A percentile compares a stretch with the other conserved stretches of the same genome.
These are phyloP conservation scores for Catharus fuscescens DNA, from an alignment of 2,113 vertebrate genomes.

Conservation along the genomic window DNA sequence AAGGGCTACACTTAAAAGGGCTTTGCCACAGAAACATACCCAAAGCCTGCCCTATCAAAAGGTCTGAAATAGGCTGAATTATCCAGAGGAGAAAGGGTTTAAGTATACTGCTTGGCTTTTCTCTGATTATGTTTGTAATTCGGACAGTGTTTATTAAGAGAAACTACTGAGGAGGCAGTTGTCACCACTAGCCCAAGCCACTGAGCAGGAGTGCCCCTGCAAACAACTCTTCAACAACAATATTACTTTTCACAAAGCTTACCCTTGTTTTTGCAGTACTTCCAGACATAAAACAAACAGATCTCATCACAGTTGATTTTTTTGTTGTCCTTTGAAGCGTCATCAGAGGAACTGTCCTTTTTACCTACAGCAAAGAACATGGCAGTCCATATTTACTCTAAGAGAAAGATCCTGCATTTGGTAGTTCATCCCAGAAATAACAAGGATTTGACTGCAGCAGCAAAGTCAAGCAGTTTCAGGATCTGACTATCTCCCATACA, in stretches of 20 bases:
- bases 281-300: slow-evolving; percentile 82
- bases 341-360: not conserved
- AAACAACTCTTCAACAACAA: not conserved
- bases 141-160: not conserved
- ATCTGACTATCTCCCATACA: not conserved
- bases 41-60: not conserved
- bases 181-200: not conserved
- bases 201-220: not conserved
- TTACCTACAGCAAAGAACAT: not conserved
- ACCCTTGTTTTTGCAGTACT: slow-evolving; percentile 82
- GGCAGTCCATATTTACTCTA: not conserved
- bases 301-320: slow-evolving; percentile 78
- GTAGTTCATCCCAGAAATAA: not conserved
- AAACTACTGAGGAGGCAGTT: not conserved
- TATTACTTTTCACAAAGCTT: not conserved
- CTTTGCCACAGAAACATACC: not conserved
- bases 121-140: not conserved
- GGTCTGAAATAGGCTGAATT: not conserved
- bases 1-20: not conserved
- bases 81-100: not conserved
- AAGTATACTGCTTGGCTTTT: not conserved
- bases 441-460: not conserved
- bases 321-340: not conserved
- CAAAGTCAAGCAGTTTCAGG: not conserved
- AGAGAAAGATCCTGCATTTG: not conserved